Base-by-base conservation (phyloP, 2,888 invertebrate genomes). In the Cheilosia urbana region DNA sequence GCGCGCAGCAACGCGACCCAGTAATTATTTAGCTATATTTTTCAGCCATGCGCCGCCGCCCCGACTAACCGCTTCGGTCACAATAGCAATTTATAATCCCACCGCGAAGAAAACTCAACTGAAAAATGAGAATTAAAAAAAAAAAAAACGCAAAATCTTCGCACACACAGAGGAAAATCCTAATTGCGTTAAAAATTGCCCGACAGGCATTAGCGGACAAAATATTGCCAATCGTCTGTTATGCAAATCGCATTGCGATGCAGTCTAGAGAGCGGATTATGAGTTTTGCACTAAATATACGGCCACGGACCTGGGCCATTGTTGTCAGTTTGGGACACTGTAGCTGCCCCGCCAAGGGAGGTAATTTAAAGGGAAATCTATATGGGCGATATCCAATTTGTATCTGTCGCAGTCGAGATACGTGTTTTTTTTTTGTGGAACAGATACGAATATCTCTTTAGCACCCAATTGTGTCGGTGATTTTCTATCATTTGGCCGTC, bases 161-260 rank as follows among this genome's bases (percentile, higher is more conserved):
- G 75, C 57, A 45, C 45, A 45, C 49, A 81, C 57, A 72, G 62
- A 81, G 80, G 75, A 69, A 85, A 85, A 85, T 81, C 85, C 85
- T 85, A 85, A 81, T 85, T 85, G 85, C 85, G 85, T 85, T 85
- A 72, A 81, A 85, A 85, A 85, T 85, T 81, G 81, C 85, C 76
- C 72, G 85, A 85, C 81, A 81, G 81, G 80, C 85, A 85, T 85
- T 80, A 85, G 76, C 81, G 81, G 81, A 81, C 85, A 81, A 85
- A 85, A 81, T 85, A 85, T 85, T 85, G 63, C 81, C 77, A 85
- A 81, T 76, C 71, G 85, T 72, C 72, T 85, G 85, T 81, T 85
- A 68, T 85, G 80, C 84, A 80, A 85, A 85, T 84, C 80, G 24
- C 65, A 51, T 62, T 55, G 63, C 65, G 68, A 51, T 84, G 69